Conservation (phyloP, 2,797 vertebrate species). For the Moxostoma hubbsi region DNA sequence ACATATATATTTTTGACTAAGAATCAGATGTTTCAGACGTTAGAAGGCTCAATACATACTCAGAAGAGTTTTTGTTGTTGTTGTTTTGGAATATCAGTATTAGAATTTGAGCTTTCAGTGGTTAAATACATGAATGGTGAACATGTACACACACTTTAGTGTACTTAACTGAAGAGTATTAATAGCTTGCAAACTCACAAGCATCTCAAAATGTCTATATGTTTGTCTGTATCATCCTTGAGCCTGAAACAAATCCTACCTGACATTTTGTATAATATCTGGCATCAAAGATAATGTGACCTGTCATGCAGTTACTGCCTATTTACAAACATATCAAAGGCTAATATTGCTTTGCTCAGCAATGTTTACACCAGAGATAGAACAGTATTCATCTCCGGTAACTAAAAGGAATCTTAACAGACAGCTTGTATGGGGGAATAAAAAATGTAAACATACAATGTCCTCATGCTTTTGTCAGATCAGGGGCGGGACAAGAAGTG, state of each 20-base stretch:
- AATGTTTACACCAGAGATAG: constrained; percentile 53
- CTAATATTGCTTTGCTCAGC: constrained; percentile 37
- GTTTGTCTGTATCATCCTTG: not conserved
- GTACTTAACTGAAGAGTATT: not conserved
- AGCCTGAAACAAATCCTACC: constrained; percentile 26
- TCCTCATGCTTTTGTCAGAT: constrained; percentile 34
- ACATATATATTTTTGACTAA: constrained; percentile 35
- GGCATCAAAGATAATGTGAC: constrained; percentile 38
- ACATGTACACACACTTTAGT: not conserved
- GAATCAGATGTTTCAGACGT: not conserved
- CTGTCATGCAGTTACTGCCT: constrained; percentile 50
- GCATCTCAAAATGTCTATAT: not conserved
- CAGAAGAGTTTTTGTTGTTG: not conserved
- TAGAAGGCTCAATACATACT: not conserved
- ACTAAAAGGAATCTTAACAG: constrained; percentile 51
- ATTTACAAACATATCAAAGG: constrained; percentile 55
- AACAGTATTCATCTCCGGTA: constrained; percentile 49
- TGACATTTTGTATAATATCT: constrained; percentile 43
- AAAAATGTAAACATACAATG: constrained; percentile 46
- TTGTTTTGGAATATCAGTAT: not conserved
- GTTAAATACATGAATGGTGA: not conserved
- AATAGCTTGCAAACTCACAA: not conserved
- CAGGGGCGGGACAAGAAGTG: not conserved
- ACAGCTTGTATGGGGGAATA: constrained; percentile 51
- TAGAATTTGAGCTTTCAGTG: not conserved